Evolutionary conservation across 2,797 vertebrate genomes (phyloP).

Genomic region (Argyrosomus regius): DNA sequence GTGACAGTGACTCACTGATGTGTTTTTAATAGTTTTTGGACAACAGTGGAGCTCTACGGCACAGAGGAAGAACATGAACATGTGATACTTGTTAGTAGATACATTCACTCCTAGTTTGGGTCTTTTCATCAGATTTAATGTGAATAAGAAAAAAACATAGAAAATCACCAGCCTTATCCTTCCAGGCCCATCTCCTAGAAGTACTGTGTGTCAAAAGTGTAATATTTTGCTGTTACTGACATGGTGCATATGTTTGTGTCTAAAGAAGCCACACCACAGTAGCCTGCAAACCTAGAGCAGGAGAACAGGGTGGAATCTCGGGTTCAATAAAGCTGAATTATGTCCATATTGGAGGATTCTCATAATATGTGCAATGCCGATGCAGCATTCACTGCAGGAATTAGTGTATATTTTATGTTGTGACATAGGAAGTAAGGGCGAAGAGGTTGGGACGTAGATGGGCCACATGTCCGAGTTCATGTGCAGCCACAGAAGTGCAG

Average conservation of each 20-base stretch:
- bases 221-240: neutral
- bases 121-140: neutral
- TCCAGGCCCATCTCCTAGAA: neutral
- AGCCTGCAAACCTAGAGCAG: neutral
- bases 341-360: neutral
- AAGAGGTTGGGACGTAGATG: too few species aligned
- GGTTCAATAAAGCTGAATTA: neutral
- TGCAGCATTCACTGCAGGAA: neutral
- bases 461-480: too few species aligned
- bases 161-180: neutral
- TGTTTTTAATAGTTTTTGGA: too few species aligned
- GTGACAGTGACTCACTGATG: too few species aligned
- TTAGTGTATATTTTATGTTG: neutral
- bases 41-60: too few species aligned
- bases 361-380: neutral
- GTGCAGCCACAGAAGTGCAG: too few species aligned
- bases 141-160: neutral
- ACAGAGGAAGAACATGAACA: too few species aligned
- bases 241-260: neutral
- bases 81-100: too few species aligned
- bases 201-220: neutral
- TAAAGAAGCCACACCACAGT: neutral
- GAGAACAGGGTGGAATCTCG: neutral
- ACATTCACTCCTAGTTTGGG: neutral
- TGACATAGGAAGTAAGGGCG: too few species aligned